These are phyloP conservation scores for Erebia palarica DNA, from an alignment of 2,888 invertebrate genomes.

Conservation along the genomic window DNA sequence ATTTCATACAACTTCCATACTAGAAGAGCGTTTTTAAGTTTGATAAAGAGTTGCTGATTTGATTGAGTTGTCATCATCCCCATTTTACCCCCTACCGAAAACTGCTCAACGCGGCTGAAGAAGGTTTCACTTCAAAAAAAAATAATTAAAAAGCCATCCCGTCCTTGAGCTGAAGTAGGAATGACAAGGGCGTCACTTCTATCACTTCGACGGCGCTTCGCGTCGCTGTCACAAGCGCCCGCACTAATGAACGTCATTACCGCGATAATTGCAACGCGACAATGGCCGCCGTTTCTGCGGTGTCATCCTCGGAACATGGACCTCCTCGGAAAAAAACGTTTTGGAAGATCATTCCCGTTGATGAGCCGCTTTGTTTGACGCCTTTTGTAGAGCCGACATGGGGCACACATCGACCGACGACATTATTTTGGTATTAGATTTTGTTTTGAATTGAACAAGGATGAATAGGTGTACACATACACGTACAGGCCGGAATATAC, in stretches of 20 bases:
- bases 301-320: conserved; percentile 39
- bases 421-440: conserved; percentile 19
- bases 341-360: conserved; percentile 40
- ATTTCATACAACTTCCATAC: no score
- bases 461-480: no score
- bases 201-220: neutral
- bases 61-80: no score
- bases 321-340: conserved; percentile 25
- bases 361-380: conserved; percentile 43
- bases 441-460: neutral
- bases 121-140: no score
- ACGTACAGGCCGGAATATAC: no score
- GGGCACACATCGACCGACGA: conserved; percentile 15
- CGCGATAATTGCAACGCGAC: conserved; percentile 39
- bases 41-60: no score
- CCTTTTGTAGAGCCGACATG: conserved; percentile 29
- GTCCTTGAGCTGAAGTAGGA: no score
- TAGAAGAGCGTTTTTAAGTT: no score
- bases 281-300: conserved; percentile 36
- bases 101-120: no score
- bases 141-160: no score
- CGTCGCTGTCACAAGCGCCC: neutral
- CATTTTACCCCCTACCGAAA: no score
- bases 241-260: conserved; percentile 32
- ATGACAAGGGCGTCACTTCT: neutral